Evolutionary conservation across 2,888 invertebrate species (phyloP).

Genomic region (Aporophyla lueneburgensis): DNA sequence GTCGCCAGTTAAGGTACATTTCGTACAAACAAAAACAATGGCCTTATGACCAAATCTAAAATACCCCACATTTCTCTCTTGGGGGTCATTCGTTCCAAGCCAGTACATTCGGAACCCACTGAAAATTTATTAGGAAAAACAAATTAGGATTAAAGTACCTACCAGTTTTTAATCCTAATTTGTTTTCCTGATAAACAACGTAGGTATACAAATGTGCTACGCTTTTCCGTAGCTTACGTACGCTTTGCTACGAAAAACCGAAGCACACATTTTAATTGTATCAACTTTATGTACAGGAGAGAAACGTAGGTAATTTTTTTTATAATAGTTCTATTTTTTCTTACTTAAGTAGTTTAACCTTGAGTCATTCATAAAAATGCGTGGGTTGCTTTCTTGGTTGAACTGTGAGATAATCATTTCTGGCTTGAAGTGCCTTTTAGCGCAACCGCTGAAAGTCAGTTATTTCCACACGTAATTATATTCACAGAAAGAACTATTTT

Average conservation of each 20-base stretch:
- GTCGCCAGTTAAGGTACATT: not conserved
- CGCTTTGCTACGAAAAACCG: constrained; percentile 27
- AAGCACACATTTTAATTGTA: constrained; percentile 27
- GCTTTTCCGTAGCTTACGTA: constrained; percentile 1
- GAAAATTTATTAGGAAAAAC: constrained; percentile 52
- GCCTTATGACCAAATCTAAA: constrained; percentile 33
- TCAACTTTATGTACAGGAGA: not conserved
- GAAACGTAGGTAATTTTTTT: constrained; percentile 11
- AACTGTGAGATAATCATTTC: not conserved
- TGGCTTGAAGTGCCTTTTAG: too few species aligned
- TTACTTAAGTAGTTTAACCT: not conserved
- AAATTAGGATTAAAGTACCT: constrained; percentile 48
- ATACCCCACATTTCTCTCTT: constrained; percentile 33
- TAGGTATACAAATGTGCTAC: not conserved
- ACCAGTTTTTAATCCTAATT: constrained; percentile 44
- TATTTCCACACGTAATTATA: not conserved
- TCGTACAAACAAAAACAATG: not conserved
- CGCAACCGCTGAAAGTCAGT: too few species aligned
- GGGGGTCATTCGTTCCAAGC: constrained; percentile 55
- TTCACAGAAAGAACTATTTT: not conserved
- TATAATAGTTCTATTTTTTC: constrained; percentile 7
- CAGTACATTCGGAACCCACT: constrained; percentile 33
- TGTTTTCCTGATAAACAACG: constrained; percentile 36
- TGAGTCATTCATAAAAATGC: not conserved
- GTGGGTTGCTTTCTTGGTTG: not conserved